phyloP scores from a whole-genome alignment of 2,888 invertebrate species.

The Volucella zonaria region DNA sequence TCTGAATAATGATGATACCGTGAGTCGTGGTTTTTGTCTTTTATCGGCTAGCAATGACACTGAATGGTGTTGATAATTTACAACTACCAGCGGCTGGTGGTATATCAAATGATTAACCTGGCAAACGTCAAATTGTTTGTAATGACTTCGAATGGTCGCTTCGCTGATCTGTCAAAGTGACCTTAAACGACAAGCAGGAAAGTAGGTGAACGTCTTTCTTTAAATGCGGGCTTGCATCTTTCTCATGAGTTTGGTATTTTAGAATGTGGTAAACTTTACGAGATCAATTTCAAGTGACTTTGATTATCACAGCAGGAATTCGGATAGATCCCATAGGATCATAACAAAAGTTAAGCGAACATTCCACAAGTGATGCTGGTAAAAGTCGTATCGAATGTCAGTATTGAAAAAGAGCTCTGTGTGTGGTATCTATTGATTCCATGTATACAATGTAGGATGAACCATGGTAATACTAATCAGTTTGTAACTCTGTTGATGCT shows the following conservation, averaged over 20 bases:
- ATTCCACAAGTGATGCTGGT: slow-evolving; percentile 9
- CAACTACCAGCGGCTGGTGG: neutral
- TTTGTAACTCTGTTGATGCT: slow-evolving; percentile 35
- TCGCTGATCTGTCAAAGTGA: slow-evolving; percentile 8
- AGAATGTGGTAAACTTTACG: neutral
- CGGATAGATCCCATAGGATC: neutral
- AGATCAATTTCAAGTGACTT: neutral
- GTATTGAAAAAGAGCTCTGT: slow-evolving; percentile 32
- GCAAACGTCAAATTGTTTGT: slow-evolving; percentile 22
- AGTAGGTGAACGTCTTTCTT: slow-evolving; percentile 13
- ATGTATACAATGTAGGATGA: slow-evolving; percentile 29
- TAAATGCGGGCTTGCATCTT: neutral
- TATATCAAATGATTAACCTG: slow-evolving; percentile 12
- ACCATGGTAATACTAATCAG: slow-evolving; percentile 23
- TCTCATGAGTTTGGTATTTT: neutral
- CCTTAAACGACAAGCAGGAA: slow-evolving; percentile 29
- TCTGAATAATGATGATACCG: slow-evolving; percentile 24
- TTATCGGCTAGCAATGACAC: slow-evolving; percentile 35
- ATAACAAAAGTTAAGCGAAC: slow-evolving; percentile 12
- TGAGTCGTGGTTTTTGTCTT: neutral
- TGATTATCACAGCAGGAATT: slow-evolving; percentile 1
- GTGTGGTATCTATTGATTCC: slow-evolving; percentile 46
- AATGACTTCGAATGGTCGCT: slow-evolving; percentile 13
- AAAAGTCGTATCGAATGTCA: slow-evolving; percentile 56
- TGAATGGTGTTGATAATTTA: slow-evolving; percentile 21